Conservation (phyloP, 2,888 invertebrate species). For the Cybosia mesomella region DNA sequence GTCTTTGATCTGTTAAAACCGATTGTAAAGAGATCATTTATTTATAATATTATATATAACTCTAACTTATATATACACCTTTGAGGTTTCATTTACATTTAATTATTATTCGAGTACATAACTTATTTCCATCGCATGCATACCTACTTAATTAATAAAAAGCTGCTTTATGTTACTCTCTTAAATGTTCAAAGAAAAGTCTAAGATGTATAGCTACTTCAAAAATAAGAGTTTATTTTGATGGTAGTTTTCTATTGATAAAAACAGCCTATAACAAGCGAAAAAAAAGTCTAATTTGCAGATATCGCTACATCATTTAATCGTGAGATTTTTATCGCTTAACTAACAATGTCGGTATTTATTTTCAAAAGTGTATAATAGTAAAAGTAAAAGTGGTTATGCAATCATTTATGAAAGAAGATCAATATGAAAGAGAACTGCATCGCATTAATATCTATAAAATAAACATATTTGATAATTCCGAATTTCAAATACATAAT, state of each 20-base stretch:
- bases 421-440: constrained; percentile 36
- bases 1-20: not conserved
- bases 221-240: not conserved
- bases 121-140: not conserved
- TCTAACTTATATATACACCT: no score
- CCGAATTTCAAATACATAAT: not conserved
- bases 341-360: constrained; percentile 58
- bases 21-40: not conserved
- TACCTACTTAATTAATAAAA: no score
- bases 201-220: not conserved
- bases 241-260: not conserved
- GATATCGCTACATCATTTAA: constrained; percentile 53
- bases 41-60: not conserved
- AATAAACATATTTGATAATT: not conserved
- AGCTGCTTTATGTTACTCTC: not conserved
- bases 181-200: not conserved
- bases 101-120: not conserved
- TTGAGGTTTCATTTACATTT: not conserved
- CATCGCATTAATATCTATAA: constrained; percentile 25
- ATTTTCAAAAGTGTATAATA: constrained; percentile 59
- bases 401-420: constrained; percentile 47
- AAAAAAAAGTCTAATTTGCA: constrained; percentile 28
- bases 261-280: constrained; percentile 16
- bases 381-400: constrained; percentile 53
- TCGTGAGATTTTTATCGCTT: constrained; percentile 61